phyloP scores from a whole-genome alignment of 2,113 vertebrate genomes.

The Alosa alosa region DNA sequence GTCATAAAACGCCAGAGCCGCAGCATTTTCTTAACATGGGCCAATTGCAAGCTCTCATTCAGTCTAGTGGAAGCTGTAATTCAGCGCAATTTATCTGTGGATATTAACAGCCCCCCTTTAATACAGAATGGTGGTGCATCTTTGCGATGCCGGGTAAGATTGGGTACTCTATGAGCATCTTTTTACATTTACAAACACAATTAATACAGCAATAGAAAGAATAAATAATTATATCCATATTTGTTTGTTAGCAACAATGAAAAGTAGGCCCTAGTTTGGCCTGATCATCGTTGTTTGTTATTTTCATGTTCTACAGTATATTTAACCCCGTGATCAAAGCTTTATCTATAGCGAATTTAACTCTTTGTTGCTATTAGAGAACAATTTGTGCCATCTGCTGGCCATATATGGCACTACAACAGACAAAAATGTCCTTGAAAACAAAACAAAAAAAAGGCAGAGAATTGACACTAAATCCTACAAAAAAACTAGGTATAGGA shows the following conservation, averaged over 20 bases:
- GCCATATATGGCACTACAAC: constrained; percentile 9
- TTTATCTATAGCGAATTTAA: background rate
- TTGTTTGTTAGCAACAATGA: too few relatives aligned
- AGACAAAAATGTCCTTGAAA: background rate
- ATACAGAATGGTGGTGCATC: background rate
- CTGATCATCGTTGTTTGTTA: background rate
- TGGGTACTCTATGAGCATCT: too few relatives aligned
- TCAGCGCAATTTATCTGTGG: background rate
- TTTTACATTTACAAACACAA: background rate
- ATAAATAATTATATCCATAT: too few relatives aligned
- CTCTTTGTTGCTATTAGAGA: background rate
- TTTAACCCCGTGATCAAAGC: too few relatives aligned
- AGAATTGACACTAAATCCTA: background rate
- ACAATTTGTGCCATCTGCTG: constrained; percentile 46
- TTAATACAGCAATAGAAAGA: background rate
- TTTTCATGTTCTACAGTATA: background rate
- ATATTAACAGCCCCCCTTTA: background rate
- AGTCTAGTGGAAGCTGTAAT: background rate
- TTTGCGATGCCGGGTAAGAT: background rate
- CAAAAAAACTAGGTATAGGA: constrained; percentile 41
- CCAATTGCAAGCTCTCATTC: too few relatives aligned
- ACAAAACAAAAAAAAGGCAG: background rate
- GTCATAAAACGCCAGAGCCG: background rate
- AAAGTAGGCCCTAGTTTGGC: too few relatives aligned
- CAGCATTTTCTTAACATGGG: too few relatives aligned